These are phyloP conservation scores for Bos javanicus DNA, from an alignment of 2,113 vertebrate species.

Conservation along the genomic window DNA sequence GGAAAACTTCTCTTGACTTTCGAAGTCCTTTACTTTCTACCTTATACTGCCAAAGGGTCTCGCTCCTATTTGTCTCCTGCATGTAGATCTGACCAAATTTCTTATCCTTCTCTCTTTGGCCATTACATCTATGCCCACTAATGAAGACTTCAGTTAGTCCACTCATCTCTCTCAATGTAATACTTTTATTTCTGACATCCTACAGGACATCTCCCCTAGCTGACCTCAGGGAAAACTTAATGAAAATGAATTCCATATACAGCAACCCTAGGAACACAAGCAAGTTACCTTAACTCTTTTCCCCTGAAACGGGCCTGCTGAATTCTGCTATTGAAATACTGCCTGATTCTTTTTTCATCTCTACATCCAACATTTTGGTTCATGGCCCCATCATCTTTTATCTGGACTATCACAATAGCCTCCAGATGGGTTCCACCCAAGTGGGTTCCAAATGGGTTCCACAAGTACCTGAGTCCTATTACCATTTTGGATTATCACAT, in stretches of 20 bases:
- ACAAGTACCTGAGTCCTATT: neutral
- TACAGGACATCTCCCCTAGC: neutral
- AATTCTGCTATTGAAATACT: slow-evolving; percentile 11
- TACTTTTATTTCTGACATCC: neutral
- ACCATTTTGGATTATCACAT: neutral
- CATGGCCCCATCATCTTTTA: neutral
- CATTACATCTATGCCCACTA: neutral
- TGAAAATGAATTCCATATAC: neutral
- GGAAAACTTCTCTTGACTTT: neutral
- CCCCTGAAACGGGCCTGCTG: neutral
- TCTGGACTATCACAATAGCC: neutral
- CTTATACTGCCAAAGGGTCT: neutral
- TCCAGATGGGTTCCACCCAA: neutral
- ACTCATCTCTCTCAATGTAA: neutral
- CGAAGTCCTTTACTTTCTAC: neutral
- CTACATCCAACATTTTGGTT: neutral
- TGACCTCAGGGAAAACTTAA: neutral
- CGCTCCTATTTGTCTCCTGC: neutral
- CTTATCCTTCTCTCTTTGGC: neutral
- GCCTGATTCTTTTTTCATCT: neutral
- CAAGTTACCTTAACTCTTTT: neutral
- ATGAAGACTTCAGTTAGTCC: neutral
- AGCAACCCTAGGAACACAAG: neutral
- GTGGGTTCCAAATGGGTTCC: neutral
- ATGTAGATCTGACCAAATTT: neutral